Conservation (phyloP, 2,113 vertebrate genomes). For the Laticauda laticaudata region DNA sequence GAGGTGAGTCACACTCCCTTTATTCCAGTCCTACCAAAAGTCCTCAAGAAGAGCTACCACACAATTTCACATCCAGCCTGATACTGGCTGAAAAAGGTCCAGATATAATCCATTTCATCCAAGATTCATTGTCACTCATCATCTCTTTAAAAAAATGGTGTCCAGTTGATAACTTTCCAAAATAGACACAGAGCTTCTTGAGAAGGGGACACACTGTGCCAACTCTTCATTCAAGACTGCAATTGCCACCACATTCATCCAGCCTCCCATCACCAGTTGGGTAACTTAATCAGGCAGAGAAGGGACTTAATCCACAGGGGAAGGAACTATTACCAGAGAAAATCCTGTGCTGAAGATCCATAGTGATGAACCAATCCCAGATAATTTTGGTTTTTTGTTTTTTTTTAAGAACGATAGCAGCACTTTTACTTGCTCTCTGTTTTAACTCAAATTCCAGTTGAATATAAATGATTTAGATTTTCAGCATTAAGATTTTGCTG, state of each 20-base stretch:
- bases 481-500: slow-evolving; percentile 6
- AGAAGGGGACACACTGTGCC: not conserved
- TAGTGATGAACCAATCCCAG: not conserved
- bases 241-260: not conserved
- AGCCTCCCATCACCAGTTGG: not conserved
- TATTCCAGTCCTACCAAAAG: not conserved
- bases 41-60: not conserved
- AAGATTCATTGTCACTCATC: not conserved
- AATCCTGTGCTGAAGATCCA: not conserved
- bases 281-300: not conserved
- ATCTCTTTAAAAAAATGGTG: not conserved
- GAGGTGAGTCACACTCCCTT: no score
- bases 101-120: not conserved
- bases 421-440: slow-evolving; percentile 2
- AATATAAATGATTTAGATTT: slow-evolving; percentile 7
- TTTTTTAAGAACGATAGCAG: not conserved
- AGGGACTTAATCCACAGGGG: not conserved
- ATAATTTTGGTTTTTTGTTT: not conserved
- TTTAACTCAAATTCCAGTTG: not conserved
- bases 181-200: not conserved
- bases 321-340: not conserved
- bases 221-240: not conserved
- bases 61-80: not conserved
- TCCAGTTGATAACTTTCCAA: not conserved
- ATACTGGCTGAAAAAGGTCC: not conserved